phyloP scores from a whole-genome alignment of 2,113 vertebrate genomes.

The Pyxicephalus adspersus region DNA sequence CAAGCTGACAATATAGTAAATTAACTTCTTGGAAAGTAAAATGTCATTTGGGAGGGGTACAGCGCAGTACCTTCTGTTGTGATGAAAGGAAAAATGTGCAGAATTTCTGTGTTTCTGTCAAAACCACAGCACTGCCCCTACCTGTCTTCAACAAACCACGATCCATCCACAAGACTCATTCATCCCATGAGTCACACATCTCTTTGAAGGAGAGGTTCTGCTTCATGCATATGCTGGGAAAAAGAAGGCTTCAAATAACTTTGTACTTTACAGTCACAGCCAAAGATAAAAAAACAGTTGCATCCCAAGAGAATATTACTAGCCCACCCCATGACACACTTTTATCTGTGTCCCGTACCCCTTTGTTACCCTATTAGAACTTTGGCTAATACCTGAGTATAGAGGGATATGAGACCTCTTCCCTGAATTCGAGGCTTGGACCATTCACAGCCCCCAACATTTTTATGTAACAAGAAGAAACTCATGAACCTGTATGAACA shows the following conservation, averaged over 20 bases:
- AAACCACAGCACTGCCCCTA: conserved; percentile 47
- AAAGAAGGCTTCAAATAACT: background rate
- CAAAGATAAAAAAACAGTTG: too few relatives aligned
- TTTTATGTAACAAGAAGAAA: too few relatives aligned
- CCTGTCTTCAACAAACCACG: conserved; percentile 24
- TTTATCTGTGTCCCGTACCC: too few relatives aligned
- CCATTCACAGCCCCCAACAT: too few relatives aligned
- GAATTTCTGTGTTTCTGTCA: conserved; percentile 35
- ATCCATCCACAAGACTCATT: conserved; percentile 6
- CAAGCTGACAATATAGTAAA: too few relatives aligned
- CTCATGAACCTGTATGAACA: background rate
- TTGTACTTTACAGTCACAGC: background rate
- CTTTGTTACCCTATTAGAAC: too few relatives aligned
- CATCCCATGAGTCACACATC: conserved; percentile 39
- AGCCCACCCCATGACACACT: too few relatives aligned
- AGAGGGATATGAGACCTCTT: too few relatives aligned
- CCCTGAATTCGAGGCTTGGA: too few relatives aligned
- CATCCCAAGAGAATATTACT: too few relatives aligned
- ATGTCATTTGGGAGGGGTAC: background rate
- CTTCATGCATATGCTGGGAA: background rate
- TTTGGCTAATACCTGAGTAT: too few relatives aligned
- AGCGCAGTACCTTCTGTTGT: conserved; percentile 14
- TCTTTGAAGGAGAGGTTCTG: background rate
- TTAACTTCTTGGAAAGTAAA: background rate
- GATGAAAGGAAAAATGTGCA: conserved; percentile 37